Evolutionary conservation across 2,888 invertebrate genomes (phyloP).

Genomic region (Nymphalis polychloros): DNA sequence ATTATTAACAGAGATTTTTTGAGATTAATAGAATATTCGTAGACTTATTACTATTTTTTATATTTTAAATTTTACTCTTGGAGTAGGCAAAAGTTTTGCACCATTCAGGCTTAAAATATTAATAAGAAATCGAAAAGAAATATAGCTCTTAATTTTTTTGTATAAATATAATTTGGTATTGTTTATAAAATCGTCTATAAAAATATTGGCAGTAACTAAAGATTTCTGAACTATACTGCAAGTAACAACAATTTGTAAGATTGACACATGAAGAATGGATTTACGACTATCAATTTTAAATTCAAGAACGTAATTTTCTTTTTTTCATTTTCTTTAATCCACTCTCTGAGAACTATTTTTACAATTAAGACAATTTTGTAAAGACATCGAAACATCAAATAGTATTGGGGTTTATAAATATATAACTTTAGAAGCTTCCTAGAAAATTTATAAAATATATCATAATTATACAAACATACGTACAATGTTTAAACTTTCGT

Average conservation of each 20-base stretch:
- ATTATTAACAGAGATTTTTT: conserved; percentile 8
- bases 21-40: background rate
- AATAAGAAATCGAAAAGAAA: too few relatives aligned
- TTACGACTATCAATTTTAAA: too few relatives aligned
- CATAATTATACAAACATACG: too few relatives aligned
- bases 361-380: conserved; percentile 24
- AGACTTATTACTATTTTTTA: background rate
- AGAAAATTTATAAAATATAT: background rate
- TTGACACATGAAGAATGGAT: too few relatives aligned
- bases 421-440: background rate
- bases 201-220: conserved; percentile 8
- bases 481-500: too few relatives aligned
- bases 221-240: background rate
- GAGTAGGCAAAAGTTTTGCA: too few relatives aligned
- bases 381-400: conserved; percentile 37
- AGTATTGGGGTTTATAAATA: background rate
- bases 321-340: background rate
- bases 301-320: too few relatives aligned
- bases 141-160: too few relatives aligned
- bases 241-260: too few relatives aligned
- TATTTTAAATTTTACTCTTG: background rate
- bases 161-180: too few relatives aligned
- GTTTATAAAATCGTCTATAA: background rate
- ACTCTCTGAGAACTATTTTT: background rate
- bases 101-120: too few relatives aligned